A percentile compares a stretch with the other conserved stretches of the same genome.
Conservation (phyloP, 2,797 vertebrate species). For the Emydoidea blandingii region DNA sequence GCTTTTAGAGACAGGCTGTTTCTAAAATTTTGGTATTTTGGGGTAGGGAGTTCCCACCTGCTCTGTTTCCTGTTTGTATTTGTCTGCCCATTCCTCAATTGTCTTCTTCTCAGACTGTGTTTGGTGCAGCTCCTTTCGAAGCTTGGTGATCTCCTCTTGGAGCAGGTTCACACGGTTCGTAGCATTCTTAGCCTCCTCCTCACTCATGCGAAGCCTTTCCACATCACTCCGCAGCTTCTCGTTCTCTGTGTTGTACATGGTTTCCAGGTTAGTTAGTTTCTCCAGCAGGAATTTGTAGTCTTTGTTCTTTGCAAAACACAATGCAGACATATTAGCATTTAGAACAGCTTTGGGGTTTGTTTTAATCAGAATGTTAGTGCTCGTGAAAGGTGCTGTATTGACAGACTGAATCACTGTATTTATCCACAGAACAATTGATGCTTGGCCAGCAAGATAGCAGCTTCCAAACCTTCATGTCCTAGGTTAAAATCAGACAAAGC, state of each 20-base stretch:
- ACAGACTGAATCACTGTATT: background rate
- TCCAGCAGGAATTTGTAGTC: slow-evolving; percentile 89
- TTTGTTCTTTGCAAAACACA: slow-evolving; percentile 84
- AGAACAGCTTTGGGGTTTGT: background rate
- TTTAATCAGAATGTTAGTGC: background rate
- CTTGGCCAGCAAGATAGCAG: background rate
- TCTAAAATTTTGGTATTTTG: background rate
- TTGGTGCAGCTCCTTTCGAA: slow-evolving; percentile 88
- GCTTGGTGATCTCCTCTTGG: slow-evolving; percentile 91
- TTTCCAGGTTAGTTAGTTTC: slow-evolving; percentile 87
- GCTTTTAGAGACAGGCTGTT: background rate
- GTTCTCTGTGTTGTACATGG: slow-evolving; percentile 84
- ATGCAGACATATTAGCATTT: background rate
- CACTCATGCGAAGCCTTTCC: slow-evolving; percentile 86
- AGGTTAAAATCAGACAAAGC: background rate
- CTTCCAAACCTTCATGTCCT: background rate
- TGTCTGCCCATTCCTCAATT: slow-evolving; percentile 92
- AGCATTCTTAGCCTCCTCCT: slow-evolving; percentile 92
- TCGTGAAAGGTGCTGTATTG: background rate
- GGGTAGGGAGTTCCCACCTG: slow-evolving; percentile 77
- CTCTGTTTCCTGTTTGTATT: slow-evolving; percentile 93
- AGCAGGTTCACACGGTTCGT: slow-evolving; percentile 86
- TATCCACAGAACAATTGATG: background rate
- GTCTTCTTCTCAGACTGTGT: slow-evolving; percentile 93
- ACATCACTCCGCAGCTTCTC: slow-evolving; percentile 90